These are phyloP conservation scores for Xanthorhoe designata DNA, from an alignment of 2,888 invertebrate species.

Conservation along the genomic window DNA sequence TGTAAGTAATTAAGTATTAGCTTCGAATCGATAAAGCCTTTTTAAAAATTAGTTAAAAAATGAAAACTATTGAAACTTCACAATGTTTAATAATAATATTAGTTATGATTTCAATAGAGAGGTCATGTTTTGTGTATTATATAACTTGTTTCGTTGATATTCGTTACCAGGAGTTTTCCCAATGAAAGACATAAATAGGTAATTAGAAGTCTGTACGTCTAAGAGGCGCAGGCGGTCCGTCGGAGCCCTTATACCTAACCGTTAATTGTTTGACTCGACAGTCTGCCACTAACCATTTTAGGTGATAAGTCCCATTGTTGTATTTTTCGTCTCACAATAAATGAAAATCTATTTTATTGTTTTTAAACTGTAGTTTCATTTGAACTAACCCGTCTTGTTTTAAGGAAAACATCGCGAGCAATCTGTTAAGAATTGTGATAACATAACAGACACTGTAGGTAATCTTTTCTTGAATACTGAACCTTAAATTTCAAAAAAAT, in stretches of 20 bases:
- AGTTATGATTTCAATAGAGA: slow-evolving; percentile 82
- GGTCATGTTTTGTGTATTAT: slow-evolving; percentile 78
- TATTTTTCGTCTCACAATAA: slow-evolving; percentile 86
- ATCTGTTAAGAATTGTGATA: background rate
- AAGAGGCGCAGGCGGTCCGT: slow-evolving; percentile 46
- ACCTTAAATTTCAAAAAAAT: too few species aligned
- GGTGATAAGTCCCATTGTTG: slow-evolving; percentile 86
- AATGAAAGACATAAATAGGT: slow-evolving; percentile 79
- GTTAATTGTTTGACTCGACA: slow-evolving; percentile 80
- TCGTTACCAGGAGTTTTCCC: slow-evolving; percentile 80
- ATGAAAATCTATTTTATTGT: slow-evolving; percentile 86
- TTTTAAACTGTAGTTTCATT: slow-evolving; percentile 81
- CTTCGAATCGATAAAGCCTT: slow-evolving; percentile 85
- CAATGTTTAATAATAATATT: slow-evolving; percentile 78
- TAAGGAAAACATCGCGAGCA: background rate
- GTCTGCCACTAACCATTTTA: slow-evolving; percentile 85
- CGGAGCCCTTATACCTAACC: slow-evolving; percentile 57
- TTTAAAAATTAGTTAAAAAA: slow-evolving; percentile 81
- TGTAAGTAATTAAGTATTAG: slow-evolving; percentile 85
- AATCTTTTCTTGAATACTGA: too few species aligned
- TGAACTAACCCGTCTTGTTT: slow-evolving; percentile 9
- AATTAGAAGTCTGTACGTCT: slow-evolving; percentile 69
- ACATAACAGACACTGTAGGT: too few species aligned
- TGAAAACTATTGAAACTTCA: slow-evolving; percentile 81
- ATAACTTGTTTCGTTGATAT: slow-evolving; percentile 78